A percentile compares a stretch with the other conserved stretches of the same genome.
Evolutionary conservation across 2,888 invertebrate species (phyloP).

Genomic region (Crematogaster levior): DNA sequence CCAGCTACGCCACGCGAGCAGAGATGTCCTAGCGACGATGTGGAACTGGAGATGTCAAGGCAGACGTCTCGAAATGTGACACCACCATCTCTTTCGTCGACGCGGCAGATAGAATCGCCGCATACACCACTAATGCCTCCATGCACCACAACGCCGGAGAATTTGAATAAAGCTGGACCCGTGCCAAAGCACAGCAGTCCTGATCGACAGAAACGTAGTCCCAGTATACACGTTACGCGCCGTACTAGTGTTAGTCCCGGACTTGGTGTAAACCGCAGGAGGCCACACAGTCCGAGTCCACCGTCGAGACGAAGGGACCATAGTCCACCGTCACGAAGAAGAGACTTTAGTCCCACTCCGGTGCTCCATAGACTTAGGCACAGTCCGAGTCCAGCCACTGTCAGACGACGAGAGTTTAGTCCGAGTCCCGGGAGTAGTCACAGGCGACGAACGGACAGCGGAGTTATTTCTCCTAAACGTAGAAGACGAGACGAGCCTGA

Average conservation of each 20-base stretch:
- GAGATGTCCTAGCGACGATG: slow-evolving; percentile 81
- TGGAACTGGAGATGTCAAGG: slow-evolving; percentile 81
- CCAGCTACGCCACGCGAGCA: slow-evolving; percentile 87
- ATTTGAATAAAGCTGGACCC: slow-evolving; percentile 60
- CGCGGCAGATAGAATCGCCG: slow-evolving; percentile 87
- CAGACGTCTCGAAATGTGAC: slow-evolving; percentile 72
- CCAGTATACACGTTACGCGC: slow-evolving; percentile 71
- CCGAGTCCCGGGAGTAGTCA: slow-evolving; percentile 77
- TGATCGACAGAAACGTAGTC: slow-evolving; percentile 74
- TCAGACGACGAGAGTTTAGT: slow-evolving; percentile 80
- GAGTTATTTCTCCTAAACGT: slow-evolving; percentile 84
- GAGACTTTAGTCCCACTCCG: slow-evolving; percentile 82
- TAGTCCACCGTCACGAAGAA: slow-evolving; percentile 79
- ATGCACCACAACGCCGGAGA: slow-evolving; percentile 80
- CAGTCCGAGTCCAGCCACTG: slow-evolving; percentile 79
- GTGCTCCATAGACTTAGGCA: slow-evolving; percentile 79
- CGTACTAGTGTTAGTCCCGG: slow-evolving; percentile 74
- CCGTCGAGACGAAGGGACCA: slow-evolving; percentile 81
- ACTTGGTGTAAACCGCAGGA: slow-evolving; percentile 73
- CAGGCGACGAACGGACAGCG: slow-evolving; percentile 79
- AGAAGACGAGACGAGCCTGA: slow-evolving; percentile 85
- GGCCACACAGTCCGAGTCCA: slow-evolving; percentile 83
- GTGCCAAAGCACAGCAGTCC: slow-evolving; percentile 71
- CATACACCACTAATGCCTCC: slow-evolving; percentile 90
- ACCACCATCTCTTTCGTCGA: slow-evolving; percentile 73